Conservation (phyloP, 1,140 invertebrate genomes). For the Matsumurasca onukii region DNA sequence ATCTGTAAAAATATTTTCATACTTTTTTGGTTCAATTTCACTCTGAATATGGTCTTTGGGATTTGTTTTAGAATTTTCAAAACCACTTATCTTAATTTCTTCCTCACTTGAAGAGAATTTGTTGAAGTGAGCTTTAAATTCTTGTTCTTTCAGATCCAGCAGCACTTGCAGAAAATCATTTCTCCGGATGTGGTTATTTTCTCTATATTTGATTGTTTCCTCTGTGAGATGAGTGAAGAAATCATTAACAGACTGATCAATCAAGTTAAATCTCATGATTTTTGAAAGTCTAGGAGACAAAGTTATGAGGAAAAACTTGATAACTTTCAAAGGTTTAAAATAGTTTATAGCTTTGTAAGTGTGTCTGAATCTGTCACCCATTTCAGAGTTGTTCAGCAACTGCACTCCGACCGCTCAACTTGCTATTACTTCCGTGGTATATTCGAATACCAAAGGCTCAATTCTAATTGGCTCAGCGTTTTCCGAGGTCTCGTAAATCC, state of each 20-base stretch:
- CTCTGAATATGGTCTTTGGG: not conserved
- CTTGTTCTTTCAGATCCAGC: constrained; percentile 2
- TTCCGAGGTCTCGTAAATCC: not conserved
- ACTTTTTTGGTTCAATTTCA: not conserved
- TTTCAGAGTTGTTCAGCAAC: not conserved
- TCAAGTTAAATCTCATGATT: not conserved
- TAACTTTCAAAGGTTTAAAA: no score
- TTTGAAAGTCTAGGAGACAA: not conserved
- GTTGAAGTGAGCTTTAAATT: not conserved
- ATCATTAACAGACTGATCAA: not conserved
- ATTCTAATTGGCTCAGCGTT: not conserved
- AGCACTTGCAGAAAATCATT: constrained; percentile 17
- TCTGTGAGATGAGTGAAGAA: not conserved
- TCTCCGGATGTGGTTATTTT: not conserved
- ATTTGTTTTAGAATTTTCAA: not conserved
- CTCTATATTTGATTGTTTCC: not conserved
- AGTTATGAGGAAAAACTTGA: not conserved
- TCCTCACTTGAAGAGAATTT: not conserved
- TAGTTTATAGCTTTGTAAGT: not conserved
- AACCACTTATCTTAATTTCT: not conserved
- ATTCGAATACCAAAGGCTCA: not conserved
- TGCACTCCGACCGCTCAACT: not conserved
- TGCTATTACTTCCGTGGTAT: not conserved
- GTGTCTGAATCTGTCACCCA: not conserved
- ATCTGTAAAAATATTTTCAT: not conserved